Evolutionary conservation across 2,888 invertebrate genomes (phyloP), one percentile per base, ranked within the genome.

Genomic region (Anagyrus pseudococci): DNA sequence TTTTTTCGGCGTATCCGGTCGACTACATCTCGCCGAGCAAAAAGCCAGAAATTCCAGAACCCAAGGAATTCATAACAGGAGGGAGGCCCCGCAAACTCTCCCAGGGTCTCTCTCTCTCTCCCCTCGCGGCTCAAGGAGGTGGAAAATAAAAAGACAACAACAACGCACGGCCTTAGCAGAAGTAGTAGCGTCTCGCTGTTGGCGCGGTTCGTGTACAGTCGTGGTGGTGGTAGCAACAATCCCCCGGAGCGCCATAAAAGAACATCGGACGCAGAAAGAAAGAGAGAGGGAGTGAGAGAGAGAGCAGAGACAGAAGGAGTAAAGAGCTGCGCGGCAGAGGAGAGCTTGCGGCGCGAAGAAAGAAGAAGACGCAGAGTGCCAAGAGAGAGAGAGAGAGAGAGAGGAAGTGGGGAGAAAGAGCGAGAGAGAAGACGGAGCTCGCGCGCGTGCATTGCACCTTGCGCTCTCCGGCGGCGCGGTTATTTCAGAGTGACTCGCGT

Each of bases 361-460:
- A 29, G 29, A 48, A 20, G 43, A 44, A 20, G 19, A 3, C n/a
- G 29, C 26, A 17, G 25, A 17, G 19, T 13, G 6, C 15, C 6
- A 37, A 22, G 37, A 52, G 50, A 56, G n/a, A 6, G 29, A 50
- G 41, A 53, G 46, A 57, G 22, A 50, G 40, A 50, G 26, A 50
- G 20, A 25, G 47, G 23, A 23, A 29, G 48, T 25, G 41, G 44
- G 1, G 17, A 13, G 15, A 22, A 7, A 41, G 44, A 49, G 59
- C 48, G 40, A 46, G 44, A 53, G 54, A 59, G 54, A 50, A 47
- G 57, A 57, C 54, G 47, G 62, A 50, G 57, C 56, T 29, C 10
- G 29, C 29, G 70, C 69, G 72, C 73, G 73, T 74, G 71, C 74
- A 71, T 75, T 75, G 75, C 75, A 75, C 75, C 73, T 74, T 72